Conservation (phyloP, 2,888 invertebrate genomes). For the Lepidocyrtoides sp. region DNA sequence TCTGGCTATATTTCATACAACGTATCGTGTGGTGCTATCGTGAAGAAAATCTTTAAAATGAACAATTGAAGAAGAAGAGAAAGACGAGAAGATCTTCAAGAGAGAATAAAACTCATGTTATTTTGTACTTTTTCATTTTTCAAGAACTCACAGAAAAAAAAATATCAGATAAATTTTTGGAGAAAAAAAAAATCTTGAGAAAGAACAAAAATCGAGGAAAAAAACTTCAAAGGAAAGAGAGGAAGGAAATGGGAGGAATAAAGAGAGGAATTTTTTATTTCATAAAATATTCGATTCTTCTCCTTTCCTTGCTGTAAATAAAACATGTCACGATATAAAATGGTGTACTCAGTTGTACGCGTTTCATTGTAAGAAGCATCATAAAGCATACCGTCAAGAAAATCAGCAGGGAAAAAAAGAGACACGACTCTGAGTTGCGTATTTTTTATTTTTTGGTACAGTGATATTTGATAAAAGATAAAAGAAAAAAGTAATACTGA, state of each 20-base stretch:
- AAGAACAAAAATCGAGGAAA: slow-evolving; percentile 4
- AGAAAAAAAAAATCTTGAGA: neutral
- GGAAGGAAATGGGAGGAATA: neutral
- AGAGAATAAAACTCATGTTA: neutral
- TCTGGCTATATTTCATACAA: too few relatives aligned
- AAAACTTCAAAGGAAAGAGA: slow-evolving; percentile 9
- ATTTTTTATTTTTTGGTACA: neutral
- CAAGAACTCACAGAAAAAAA: neutral
- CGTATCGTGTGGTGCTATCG: neutral
- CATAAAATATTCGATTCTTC: neutral
- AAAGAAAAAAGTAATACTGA: neutral
- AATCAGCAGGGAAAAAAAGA: neutral
- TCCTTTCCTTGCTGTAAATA: neutral
- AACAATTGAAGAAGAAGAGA: neutral
- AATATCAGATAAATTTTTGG: neutral
- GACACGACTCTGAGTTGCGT: neutral
- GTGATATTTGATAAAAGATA: slow-evolving; percentile 60
- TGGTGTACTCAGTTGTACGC: neutral
- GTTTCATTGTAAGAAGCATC: neutral
- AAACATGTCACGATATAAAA: neutral
- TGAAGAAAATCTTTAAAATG: neutral
- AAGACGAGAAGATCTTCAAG: neutral
- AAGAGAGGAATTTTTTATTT: slow-evolving; percentile 42
- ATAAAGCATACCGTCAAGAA: neutral
- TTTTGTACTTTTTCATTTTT: too few relatives aligned